A percentile compares a stretch with the other conserved stretches of the same genome.
Evolutionary conservation across 2,888 invertebrate genomes (phyloP).

Genomic region (Mimachlamys varia): DNA sequence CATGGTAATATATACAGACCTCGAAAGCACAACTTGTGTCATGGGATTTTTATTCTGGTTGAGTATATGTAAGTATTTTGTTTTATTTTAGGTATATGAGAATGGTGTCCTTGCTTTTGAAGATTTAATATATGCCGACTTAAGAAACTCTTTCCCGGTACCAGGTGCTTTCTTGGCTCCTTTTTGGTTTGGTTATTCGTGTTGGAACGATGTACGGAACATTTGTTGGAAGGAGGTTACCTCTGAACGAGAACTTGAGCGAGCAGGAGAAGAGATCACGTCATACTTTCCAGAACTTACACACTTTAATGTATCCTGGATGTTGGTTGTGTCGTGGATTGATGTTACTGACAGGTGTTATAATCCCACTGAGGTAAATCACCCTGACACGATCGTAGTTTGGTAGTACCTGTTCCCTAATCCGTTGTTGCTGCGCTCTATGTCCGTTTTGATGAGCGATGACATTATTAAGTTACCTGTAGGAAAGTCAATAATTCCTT

Average conservation of each 20-base stretch:
- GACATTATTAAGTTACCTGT: too few species aligned
- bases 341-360: neutral
- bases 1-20: too few species aligned
- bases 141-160: neutral
- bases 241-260: neutral
- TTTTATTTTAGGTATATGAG: neutral
- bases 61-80: too few species aligned
- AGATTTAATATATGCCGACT: neutral
- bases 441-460: too few species aligned
- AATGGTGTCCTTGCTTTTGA: neutral
- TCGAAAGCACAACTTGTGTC: too few species aligned
- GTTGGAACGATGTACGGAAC: neutral
- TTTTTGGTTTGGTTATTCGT: neutral
- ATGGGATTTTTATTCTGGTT: too few species aligned
- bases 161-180: neutral
- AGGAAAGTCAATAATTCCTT: too few species aligned
- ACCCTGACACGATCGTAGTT: neutral
- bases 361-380: neutral
- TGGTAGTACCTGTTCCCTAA: neutral
- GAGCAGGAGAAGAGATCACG: neutral
- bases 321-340: neutral
- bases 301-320: neutral
- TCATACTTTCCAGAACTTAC: neutral
- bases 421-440: too few species aligned
- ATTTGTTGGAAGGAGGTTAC: neutral